A percentile compares a stretch with the other conserved stretches of the same genome.
Conservation (phyloP, 2,113 vertebrate genomes). For the Mola mola region DNA sequence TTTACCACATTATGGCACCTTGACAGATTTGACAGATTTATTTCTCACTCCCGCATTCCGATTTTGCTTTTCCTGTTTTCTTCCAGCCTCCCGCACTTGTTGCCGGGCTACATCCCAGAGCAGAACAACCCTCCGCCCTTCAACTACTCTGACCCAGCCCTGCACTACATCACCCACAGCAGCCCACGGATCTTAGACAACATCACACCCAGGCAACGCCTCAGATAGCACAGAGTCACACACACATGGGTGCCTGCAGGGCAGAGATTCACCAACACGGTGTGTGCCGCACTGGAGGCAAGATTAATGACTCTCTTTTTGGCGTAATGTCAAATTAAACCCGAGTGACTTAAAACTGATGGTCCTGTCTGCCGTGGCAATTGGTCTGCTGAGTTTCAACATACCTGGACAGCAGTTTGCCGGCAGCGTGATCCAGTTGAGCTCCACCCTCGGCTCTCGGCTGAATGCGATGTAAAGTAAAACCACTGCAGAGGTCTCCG, state of each 20-base stretch:
- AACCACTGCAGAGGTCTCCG: constrained; percentile 64
- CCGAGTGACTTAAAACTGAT: constrained; percentile 48
- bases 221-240: constrained; percentile 50
- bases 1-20: too few species aligned
- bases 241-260: too few species aligned
- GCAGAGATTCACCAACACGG: background rate
- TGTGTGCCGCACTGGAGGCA: background rate
- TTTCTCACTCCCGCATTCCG: background rate
- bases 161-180: constrained; percentile 81
- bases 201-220: constrained; percentile 55
- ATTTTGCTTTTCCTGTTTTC: constrained; percentile 5
- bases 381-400: constrained; percentile 41
- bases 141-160: constrained; percentile 77
- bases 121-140: constrained; percentile 70
- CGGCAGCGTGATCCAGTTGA: background rate
- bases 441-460: constrained; percentile 30
- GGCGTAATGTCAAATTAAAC: constrained; percentile 45
- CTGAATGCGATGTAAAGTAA: constrained; percentile 55
- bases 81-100: constrained; percentile 76
- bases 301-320: constrained; percentile 53
- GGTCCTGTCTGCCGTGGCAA: constrained; percentile 7
- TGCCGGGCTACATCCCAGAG: constrained; percentile 72
- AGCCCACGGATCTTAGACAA: constrained; percentile 77
- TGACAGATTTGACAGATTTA: background rate
- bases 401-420: too few species aligned